Base-by-base conservation (phyloP, 2,888 invertebrate species). In the Parnassius smintheus region DNA sequence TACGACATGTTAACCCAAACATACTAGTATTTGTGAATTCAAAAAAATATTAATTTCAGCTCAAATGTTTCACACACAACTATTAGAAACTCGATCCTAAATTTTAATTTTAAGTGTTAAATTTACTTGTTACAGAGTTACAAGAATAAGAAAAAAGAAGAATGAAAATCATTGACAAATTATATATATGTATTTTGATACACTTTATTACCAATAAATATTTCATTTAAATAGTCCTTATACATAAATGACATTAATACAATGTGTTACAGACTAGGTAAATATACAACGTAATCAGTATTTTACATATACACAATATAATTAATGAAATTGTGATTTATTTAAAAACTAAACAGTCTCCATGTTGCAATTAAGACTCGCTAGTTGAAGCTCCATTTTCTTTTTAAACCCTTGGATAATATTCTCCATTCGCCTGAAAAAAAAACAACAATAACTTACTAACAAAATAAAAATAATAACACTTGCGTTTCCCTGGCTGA, bases 361-460 rank as follows among this genome's bases (percentile, higher is more conserved):
- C 77, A 88, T 80, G 65, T 86, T 84, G 68, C 88, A 86, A 69
- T 91, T 91, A 56, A 96, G 93, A 78, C 95, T 95, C 62, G 94
- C 88, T 56, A 95, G 82, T 76, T 96, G 96, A 46, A 95, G 87
- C 72, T 93, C 93, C 95, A 95, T 96, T 66, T 93, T 87, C 44
- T 93, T 92, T 75, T 94, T 93, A 67, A 95, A 94, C 49, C 92
- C 92, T 56, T 91, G 88, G 46, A 96, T 83, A 61, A 95, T 93
- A 61, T 90, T 92, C 66, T 95, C 94, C 73, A 95, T 93, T 48
- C 93, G 87, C 74, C 94, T 94, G 81, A n/a, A 82, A 85, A 59
- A 48, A 12, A 56, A 49, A 49, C 0, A 25, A 25, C 7, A 7
- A 35, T 4, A 0, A 4, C 35, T 1, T 7, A 35, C 35, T 35